Evolutionary conservation across 2,888 invertebrate species (phyloP).

Genomic region (Latrodectus hesperus): DNA sequence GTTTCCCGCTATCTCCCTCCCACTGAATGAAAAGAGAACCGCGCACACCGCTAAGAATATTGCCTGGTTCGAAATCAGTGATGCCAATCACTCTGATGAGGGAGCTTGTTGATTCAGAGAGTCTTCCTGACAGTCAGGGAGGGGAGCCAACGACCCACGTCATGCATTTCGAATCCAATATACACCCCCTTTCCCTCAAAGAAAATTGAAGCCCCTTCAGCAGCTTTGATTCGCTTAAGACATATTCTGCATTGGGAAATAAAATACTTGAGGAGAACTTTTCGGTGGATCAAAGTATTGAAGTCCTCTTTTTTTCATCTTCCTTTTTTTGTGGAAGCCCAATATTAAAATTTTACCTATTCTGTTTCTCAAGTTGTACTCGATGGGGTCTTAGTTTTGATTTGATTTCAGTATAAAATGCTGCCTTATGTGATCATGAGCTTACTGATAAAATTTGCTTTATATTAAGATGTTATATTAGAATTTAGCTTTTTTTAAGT

Average conservation of each 20-base stretch:
- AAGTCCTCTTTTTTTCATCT: no score
- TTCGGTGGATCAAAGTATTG: background rate
- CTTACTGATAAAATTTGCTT: no score
- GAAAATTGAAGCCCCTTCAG: background rate
- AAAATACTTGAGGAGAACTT: background rate
- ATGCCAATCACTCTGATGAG: conserved; percentile 41
- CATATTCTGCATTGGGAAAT: background rate
- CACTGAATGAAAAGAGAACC: background rate
- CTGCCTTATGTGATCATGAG: no score
- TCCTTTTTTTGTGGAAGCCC: no score
- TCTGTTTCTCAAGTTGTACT: no score
- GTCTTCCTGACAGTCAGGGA: background rate
- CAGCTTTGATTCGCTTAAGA: conserved; percentile 4
- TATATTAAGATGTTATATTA: no score
- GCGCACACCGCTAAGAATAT: no score
- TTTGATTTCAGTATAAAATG: no score
- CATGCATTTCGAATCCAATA: conserved; percentile 2
- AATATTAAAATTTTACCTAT: no score
- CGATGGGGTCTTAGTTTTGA: no score
- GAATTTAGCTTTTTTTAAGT: no score
- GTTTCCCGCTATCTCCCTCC: background rate
- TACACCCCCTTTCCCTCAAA: background rate
- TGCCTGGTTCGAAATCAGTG: conserved; percentile 16
- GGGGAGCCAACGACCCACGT: background rate
- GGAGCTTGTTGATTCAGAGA: conserved; percentile 26